Evolutionary conservation across 2,888 invertebrate species (phyloP), one percentile per base, ranked within the genome.

Genomic region (Ochropleura leucogaster): DNA sequence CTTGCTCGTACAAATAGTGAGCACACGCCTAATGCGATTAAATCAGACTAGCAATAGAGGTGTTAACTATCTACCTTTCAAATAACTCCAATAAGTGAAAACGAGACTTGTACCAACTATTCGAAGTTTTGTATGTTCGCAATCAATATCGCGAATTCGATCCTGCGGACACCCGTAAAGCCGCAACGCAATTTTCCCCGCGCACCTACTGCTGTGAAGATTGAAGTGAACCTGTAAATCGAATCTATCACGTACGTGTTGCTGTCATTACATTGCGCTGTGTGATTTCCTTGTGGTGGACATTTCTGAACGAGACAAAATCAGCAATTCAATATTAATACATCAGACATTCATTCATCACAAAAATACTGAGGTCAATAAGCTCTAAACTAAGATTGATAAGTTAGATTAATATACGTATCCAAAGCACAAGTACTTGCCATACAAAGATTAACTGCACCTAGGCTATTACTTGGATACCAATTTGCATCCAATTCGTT

Each of bases 201-300:
- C 90, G 87, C 89, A 89, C 92, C 90, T 90, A 92, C 92, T 92
- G 92, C 92, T 89, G 89, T 87, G 90, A 90, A 91, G 92, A 95
- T 95, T 94, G 93, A 93, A 94, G 92, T 89, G 89, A 95, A 96
- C 93, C 95, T 94, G 94, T 95, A 96, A 95, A 96, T 94, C 92
- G 92, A 94, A 96, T 95, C 93, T 94, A 95, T 94, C 94, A 95
- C 94, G 95, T 94, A 92, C 93, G 89, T 90, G 89, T 90, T 89
- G 90, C 93, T 90, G 92, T 93, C 93, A 95, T 94, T 95, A 94
- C 90, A 89, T 91, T 89, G 89, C 89, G 90, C 89, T 88, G 89
- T 89, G 90, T 79, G 90, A 93, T 93, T 90, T 93, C 92, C 93
- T 93, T 95, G 95, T 92, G 95, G 94, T 95, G 92, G 89, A 90